These are phyloP conservation scores for Entelurus aequoreus DNA, from an alignment of 2,113 vertebrate species.

Conservation along the genomic window DNA sequence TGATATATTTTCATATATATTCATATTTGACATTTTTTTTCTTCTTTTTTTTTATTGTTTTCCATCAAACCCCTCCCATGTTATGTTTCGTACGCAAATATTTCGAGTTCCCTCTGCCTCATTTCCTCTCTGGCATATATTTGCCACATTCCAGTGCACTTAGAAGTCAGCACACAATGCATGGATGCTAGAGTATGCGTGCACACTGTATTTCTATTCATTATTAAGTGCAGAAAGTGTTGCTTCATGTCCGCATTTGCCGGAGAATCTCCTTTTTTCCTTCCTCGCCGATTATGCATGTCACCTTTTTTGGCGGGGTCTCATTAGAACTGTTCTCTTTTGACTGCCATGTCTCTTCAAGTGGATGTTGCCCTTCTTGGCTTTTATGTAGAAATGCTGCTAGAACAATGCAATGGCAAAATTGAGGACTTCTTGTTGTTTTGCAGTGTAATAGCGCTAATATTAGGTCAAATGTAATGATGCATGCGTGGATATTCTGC, in stretches of 20 bases:
- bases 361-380: conserved; percentile 51
- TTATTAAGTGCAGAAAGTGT: conserved; percentile 51
- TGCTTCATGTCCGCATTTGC: conserved; percentile 62
- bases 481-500: not conserved
- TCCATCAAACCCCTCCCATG: conserved; percentile 49
- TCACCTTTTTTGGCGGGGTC: conserved; percentile 63
- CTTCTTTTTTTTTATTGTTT: conserved; percentile 38
- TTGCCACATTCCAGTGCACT: conserved; percentile 44
- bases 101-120: conserved; percentile 22
- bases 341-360: conserved; percentile 30
- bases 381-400: conserved; percentile 24
- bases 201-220: conserved; percentile 54
- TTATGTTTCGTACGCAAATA: conserved; percentile 67
- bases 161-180: conserved; percentile 60
- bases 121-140: conserved; percentile 54
- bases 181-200: conserved; percentile 46
- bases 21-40: too few relatives aligned
- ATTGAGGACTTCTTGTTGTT: conserved; percentile 13
- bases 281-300: conserved; percentile 63
- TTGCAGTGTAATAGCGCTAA: not conserved
- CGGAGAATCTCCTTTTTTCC: conserved; percentile 30
- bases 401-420: conserved; percentile 10
- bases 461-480: conserved; percentile 3
- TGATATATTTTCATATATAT: not conserved
- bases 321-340: conserved; percentile 56